Evolutionary conservation across 2,888 invertebrate species (phyloP), one percentile per base, ranked within the genome.

Genomic region (Pristionchus fissidentatus): DNA sequence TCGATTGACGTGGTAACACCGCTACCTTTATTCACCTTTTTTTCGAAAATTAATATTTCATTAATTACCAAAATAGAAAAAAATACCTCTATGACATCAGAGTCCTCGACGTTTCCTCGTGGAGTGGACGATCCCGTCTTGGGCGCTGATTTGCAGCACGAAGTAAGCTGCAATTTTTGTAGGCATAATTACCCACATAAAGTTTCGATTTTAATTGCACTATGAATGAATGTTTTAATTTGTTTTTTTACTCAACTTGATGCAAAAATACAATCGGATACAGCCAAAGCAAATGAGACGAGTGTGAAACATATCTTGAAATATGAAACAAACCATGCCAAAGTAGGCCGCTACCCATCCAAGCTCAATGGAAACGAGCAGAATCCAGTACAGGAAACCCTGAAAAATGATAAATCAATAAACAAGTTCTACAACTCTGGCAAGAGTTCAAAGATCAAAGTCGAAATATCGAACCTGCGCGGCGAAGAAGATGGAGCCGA

Each of bases 401-500:
- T 81, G 80, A 60, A 78, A 41, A 22, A 49, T 49, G 15, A 46
- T 10, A 46, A 46, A 46, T 46, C 8, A 7, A 46, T 46, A 46
- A 46, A 15, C 7, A 46, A 10, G 46, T 10, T 46, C 8, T 10
- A 46, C 46, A 46, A 46, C 46, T 7, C 7, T 46, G 7, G 8
- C 15, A 7, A 46, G 46, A 46, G 46, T 26, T 7, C 26, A 29
- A 32, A 1, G 32, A 62, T 38, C 4, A 26, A 22, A 19, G 60
- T 13, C 1, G 7, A 60, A 32, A 29, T 32, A 57, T 7, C 15
- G 32, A 22, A 87, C 89, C 81, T 88, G 86, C 13, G 87, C 83
- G 1, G 85, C 84, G 3, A 90, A 85, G 87, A 90, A 90, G 13
- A 89, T 83, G 2, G 90, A 85, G 19, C 84, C 85, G 13, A 86